Base-by-base conservation (phyloP, 2,888 invertebrate species). In the Stenodera caucasica region DNA sequence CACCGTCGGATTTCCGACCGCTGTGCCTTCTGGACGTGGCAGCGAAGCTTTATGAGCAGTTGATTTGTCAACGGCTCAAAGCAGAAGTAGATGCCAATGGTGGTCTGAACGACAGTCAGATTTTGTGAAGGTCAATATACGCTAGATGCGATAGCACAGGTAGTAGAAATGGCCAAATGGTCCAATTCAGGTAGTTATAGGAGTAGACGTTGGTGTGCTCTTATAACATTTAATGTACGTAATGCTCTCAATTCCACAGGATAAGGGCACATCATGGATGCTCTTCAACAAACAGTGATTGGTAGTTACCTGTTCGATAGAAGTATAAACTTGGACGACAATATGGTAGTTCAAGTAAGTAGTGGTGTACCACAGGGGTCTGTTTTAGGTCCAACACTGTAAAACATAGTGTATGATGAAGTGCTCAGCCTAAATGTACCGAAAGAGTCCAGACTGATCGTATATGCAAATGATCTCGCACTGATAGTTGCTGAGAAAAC, bases 251-350 rank as follows among this genome's bases (percentile, higher is more conserved):
- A 26, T 26, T 26, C 26, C 2, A 5, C 26, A 4, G 26, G 5
- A 4, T 26, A 5, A 5, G 26, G 26, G 3, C 5, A 5, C 26
- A 26, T 26, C 5, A 26, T 26, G 26, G 5, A 26, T 26, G 26
- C 26, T 26, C 5, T 26, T 4, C 2, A 5, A 5, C 3, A 26
- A 5, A 26, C 2, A 26, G 26, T 64, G 40, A 50, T 66, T 9
- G 50, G 50, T 12, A 32, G 53, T 21, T 64, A 62, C 53, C 40
- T 62, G 4, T 51, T 49, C 9, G 51, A 66, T n/a, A 55, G 61
- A 14, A 53, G 1, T 7, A 30, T 40, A 6, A 11, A 15, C 15
- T 6, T 15, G 11, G 7, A 49, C 1, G n/a, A 33, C 15, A 26
- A 26, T 26, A 26, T 5, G 26, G 53, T n/a, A n/a, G n/a, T n/a